A percentile compares a stretch with the other conserved stretches of the same genome.
Conservation (phyloP, 2,888 invertebrate species). For the Andrena haemorrhoa region DNA sequence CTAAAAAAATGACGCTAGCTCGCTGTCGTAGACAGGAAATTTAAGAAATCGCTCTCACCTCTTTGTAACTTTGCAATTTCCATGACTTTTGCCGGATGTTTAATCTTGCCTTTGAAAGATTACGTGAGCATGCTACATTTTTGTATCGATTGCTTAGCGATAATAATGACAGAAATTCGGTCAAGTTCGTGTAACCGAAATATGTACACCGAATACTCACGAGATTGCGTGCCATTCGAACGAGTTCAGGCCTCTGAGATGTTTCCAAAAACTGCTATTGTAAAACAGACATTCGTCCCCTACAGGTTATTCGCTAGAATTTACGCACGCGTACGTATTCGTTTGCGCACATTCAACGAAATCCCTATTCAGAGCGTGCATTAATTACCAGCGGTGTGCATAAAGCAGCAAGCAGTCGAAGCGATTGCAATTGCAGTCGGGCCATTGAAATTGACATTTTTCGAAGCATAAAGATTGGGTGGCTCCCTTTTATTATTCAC, state of each 20-base stretch:
- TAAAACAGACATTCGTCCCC: slow-evolving; percentile 5
- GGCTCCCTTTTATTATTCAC: slow-evolving; percentile 24
- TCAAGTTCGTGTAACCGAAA: not conserved
- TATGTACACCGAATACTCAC: slow-evolving; percentile 25
- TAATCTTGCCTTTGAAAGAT: no score
- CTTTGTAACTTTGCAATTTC: no score
- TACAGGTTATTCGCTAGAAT: slow-evolving; percentile 40
- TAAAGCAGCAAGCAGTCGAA: slow-evolving; percentile 66
- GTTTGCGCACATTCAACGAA: slow-evolving; percentile 54
- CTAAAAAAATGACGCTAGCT: no score
- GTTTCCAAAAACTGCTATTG: slow-evolving; percentile 4
- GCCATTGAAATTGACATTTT: slow-evolving; percentile 57
- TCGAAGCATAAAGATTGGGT: slow-evolving; percentile 40
- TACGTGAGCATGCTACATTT: no score
- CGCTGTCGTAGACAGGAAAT: no score
- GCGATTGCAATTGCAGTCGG: slow-evolving; percentile 57
- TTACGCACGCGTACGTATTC: slow-evolving; percentile 37
- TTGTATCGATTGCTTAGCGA: not conserved
- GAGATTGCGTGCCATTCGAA: not conserved
- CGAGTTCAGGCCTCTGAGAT: not conserved
- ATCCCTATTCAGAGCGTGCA: slow-evolving; percentile 64
- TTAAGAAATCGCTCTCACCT: no score
- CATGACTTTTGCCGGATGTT: no score
- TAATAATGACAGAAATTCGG: not conserved
- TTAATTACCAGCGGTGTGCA: slow-evolving; percentile 71